A percentile compares a stretch with the other conserved stretches of the same genome.
Evolutionary conservation across 2,888 invertebrate genomes (phyloP).

Genomic region (Didymodactylos carnosus): DNA sequence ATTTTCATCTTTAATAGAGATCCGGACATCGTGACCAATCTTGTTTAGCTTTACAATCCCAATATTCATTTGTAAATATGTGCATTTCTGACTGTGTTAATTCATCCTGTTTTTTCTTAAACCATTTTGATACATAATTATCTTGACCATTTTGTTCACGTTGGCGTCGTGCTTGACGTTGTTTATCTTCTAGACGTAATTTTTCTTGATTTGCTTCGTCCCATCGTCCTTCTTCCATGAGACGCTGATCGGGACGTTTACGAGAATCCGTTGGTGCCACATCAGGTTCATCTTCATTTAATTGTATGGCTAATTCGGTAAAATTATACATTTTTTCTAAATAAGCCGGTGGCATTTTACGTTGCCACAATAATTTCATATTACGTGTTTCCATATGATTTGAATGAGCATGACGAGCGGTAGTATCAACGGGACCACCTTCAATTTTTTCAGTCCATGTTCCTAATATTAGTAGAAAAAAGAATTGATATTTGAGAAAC

Average conservation of each 20-base stretch:
- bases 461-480: slow-evolving; percentile 37
- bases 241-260: slow-evolving; percentile 75
- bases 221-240: slow-evolving; percentile 60
- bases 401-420: not conserved
- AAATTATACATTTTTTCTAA: slow-evolving; percentile 69
- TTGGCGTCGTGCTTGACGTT: slow-evolving; percentile 54
- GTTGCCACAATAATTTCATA: slow-evolving; percentile 10
- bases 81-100: slow-evolving; percentile 51
- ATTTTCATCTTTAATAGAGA: slow-evolving; percentile 44
- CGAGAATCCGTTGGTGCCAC: slow-evolving; percentile 87
- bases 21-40: slow-evolving; percentile 79
- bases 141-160: slow-evolving; percentile 42
- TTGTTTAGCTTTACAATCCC: slow-evolving; percentile 65
- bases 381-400: slow-evolving; percentile 4
- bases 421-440: slow-evolving; percentile 55
- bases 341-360: slow-evolving; percentile 29
- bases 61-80: slow-evolving; percentile 68
- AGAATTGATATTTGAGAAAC: not conserved
- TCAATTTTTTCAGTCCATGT: slow-evolving; percentile 92
- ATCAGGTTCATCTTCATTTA: slow-evolving; percentile 77
- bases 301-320: slow-evolving; percentile 75
- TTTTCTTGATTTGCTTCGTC: slow-evolving; percentile 57
- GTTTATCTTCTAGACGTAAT: slow-evolving; percentile 75
- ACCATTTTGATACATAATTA: slow-evolving; percentile 47
- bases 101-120: slow-evolving; percentile 55